These are phyloP conservation scores for Heterocephalus glaber DNA, from an alignment of 2,113 vertebrate species.

Conservation along the genomic window DNA sequence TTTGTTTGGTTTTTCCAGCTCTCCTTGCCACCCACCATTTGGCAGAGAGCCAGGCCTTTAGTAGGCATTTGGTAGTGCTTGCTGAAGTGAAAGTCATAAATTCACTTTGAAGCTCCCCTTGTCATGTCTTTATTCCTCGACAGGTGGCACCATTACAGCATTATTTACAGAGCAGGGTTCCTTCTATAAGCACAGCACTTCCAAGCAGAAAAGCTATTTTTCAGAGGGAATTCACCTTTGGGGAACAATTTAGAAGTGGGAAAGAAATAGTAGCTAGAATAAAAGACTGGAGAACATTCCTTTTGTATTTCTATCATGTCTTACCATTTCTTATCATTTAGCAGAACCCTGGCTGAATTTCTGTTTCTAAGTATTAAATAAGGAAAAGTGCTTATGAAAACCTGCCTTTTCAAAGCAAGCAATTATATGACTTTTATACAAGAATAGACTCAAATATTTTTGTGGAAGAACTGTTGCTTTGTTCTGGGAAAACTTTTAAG, in stretches of 20 bases:
- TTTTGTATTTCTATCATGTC: background rate
- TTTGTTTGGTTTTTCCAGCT: conserved; percentile 25
- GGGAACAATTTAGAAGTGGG: background rate
- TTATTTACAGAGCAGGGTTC: conserved; percentile 25
- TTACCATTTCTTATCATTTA: background rate
- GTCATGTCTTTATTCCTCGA: conserved; percentile 53
- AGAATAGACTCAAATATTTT: background rate
- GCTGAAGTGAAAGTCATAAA: conserved; percentile 23
- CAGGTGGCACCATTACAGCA: conserved; percentile 69
- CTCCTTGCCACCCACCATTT: background rate
- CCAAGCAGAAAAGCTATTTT: conserved; percentile 53
- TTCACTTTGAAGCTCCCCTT: conserved; percentile 46
- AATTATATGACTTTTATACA: background rate
- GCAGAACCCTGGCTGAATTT: background rate
- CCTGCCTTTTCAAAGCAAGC: conserved; percentile 11
- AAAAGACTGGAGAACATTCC: background rate
- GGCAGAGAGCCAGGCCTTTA: conserved; percentile 34
- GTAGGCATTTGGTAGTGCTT: background rate
- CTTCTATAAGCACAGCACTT: conserved; percentile 28
- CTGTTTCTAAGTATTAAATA: background rate
- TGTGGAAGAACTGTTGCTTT: background rate
- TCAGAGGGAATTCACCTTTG: conserved; percentile 46
- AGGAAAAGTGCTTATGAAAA: conserved; percentile 53
- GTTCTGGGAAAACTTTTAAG: background rate
- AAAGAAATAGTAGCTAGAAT: background rate